Conservation (phyloP, 1,140 invertebrate species). For the Drosophila setifemur region DNA sequence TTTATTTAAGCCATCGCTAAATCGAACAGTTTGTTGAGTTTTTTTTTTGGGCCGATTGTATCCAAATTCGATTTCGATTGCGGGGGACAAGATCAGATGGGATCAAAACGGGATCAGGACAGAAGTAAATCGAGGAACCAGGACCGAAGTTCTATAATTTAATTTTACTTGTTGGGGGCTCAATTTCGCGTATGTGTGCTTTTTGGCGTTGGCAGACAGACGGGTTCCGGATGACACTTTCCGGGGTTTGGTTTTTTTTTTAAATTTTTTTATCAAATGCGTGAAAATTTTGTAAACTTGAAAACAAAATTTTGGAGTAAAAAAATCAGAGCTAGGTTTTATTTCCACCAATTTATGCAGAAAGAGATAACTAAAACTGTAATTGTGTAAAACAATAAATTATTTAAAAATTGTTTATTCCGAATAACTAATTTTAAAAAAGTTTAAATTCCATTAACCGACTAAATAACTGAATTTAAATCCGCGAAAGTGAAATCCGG, state of each 20-base stretch:
- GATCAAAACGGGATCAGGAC: not conserved
- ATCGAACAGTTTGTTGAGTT: slow-evolving; percentile 45
- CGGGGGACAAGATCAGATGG: not conserved
- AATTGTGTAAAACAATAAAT: no score
- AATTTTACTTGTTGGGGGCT: slow-evolving; percentile 62
- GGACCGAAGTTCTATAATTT: slow-evolving; percentile 46
- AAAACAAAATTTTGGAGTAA: no score
- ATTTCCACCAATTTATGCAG: no score
- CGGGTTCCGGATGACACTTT: slow-evolving; percentile 7
- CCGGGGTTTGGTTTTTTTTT: no score
- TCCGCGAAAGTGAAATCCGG: slow-evolving; percentile 3
- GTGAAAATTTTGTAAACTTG: not conserved
- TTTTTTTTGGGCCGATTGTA: slow-evolving; percentile 24
- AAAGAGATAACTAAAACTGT: no score
- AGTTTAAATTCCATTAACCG: not conserved
- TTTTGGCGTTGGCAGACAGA: slow-evolving; percentile 4
- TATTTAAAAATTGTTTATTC: not conserved
- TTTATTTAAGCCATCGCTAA: slow-evolving; percentile 64
- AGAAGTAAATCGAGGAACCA: slow-evolving; percentile 11
- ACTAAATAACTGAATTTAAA: no score
- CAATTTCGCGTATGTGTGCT: slow-evolving; percentile 38
- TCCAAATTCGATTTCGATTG: slow-evolving; percentile 21
- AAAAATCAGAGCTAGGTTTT: no score
- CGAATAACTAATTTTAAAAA: not conserved
- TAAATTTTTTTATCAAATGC: no score